phyloP scores from a whole-genome alignment of 1,140 invertebrate genomes.

The Brachionus koreanus region DNA sequence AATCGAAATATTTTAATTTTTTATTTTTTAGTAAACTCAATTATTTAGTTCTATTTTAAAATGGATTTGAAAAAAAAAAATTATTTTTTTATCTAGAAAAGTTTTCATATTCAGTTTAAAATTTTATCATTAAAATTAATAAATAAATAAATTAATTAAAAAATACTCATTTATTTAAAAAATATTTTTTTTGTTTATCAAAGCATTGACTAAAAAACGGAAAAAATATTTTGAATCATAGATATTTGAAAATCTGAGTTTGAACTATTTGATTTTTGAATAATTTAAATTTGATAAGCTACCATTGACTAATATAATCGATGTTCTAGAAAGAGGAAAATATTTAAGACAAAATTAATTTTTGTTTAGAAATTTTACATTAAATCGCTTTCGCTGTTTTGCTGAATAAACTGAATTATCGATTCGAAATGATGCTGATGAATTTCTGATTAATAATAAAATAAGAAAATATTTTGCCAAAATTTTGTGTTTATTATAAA shows the following conservation, averaged over 20 bases:
- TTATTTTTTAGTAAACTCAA: too few species aligned
- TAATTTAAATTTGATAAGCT: neutral
- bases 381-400: conserved; percentile 13
- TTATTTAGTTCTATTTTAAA: too few species aligned
- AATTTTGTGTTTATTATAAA: neutral
- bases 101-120: too few species aligned
- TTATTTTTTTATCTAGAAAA: too few species aligned
- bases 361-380: neutral
- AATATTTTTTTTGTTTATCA: too few species aligned
- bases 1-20: too few species aligned
- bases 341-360: neutral
- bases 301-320: conserved; percentile 38
- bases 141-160: too few species aligned
- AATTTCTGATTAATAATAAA: conserved; percentile 26
- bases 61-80: too few species aligned
- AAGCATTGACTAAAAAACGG: neutral
- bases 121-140: too few species aligned
- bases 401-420: conserved; percentile 13
- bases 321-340: neutral
- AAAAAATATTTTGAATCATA: neutral
- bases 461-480: neutral
- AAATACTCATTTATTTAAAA: too few species aligned
- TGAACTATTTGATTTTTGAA: neutral
- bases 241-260: neutral
- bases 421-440: conserved; percentile 22